Conservation (phyloP, 2,113 vertebrate genomes). For the Oryzias javanicus region DNA sequence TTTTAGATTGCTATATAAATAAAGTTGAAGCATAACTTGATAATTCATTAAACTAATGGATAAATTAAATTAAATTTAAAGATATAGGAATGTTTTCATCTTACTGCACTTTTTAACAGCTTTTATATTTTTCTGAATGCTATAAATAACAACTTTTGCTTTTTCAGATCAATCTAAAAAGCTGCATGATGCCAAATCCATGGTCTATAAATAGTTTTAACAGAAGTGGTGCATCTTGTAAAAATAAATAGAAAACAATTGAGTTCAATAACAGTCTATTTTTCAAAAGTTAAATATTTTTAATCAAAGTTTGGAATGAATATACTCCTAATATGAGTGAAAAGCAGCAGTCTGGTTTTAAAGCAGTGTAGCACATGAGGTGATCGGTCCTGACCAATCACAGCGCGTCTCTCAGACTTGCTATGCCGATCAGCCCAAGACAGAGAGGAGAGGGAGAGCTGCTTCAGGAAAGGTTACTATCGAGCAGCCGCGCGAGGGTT, state of each 20-base stretch:
- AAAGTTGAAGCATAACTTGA: too few relatives aligned
- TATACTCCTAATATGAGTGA: not conserved
- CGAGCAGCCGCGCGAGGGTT: constrained; percentile 74
- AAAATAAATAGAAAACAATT: not conserved
- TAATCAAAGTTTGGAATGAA: not conserved
- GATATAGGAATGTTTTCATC: too few relatives aligned
- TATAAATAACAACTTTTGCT: not conserved
- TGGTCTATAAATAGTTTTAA: too few relatives aligned
- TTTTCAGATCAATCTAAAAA: not conserved
- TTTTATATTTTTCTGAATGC: too few relatives aligned
- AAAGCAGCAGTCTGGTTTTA: constrained; percentile 48
- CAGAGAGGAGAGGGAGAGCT: constrained; percentile 50
- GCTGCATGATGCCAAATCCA: not conserved
- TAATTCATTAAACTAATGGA: too few relatives aligned
- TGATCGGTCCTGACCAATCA: constrained; percentile 91
- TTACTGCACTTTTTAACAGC: too few relatives aligned
- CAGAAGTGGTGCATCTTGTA: not conserved
- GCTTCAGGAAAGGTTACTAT: constrained; percentile 80
- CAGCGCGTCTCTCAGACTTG: constrained; percentile 65
- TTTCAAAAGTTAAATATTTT: not conserved
- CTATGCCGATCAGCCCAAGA: constrained; percentile 67
- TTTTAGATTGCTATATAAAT: too few relatives aligned
- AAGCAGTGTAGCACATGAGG: constrained; percentile 85
- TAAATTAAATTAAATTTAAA: too few relatives aligned
- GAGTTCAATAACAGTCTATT: not conserved